Evolutionary conservation across 2,113 vertebrate genomes (phyloP).

Genomic region (Lasiurus borealis): DNA sequence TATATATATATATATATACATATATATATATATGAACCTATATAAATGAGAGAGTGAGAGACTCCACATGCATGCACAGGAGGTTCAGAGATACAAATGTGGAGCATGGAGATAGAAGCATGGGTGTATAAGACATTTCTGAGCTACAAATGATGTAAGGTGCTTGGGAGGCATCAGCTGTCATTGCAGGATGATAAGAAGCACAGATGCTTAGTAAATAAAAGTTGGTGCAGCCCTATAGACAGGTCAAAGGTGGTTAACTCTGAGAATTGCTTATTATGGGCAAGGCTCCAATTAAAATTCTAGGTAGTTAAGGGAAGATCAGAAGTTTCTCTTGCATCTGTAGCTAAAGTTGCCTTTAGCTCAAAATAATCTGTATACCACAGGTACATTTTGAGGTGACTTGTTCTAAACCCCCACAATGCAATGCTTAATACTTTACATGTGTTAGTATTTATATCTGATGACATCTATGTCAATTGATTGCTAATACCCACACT

Average conservation of each 20-base stretch:
- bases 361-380: background rate
- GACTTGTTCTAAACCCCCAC: background rate
- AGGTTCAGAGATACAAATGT: background rate
- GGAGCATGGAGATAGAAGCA: too few species aligned
- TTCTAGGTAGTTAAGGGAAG: background rate
- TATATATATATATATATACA: too few species aligned
- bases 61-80: background rate
- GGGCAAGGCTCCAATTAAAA: background rate
- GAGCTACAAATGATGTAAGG: background rate
- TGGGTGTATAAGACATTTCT: background rate
- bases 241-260: background rate
- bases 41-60: background rate
- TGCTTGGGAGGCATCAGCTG: background rate
- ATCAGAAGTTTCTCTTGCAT: background rate
- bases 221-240: background rate
- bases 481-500: slow-evolving; percentile 24
- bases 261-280: background rate
- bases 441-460: background rate
- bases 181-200: background rate
- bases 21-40: background rate
- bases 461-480: slow-evolving; percentile 6
- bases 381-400: background rate
- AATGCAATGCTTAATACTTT: slow-evolving; percentile 16
- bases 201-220: background rate
- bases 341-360: background rate